Base-by-base conservation (phyloP, 2,113 vertebrate species). In the Struthio camelus region DNA sequence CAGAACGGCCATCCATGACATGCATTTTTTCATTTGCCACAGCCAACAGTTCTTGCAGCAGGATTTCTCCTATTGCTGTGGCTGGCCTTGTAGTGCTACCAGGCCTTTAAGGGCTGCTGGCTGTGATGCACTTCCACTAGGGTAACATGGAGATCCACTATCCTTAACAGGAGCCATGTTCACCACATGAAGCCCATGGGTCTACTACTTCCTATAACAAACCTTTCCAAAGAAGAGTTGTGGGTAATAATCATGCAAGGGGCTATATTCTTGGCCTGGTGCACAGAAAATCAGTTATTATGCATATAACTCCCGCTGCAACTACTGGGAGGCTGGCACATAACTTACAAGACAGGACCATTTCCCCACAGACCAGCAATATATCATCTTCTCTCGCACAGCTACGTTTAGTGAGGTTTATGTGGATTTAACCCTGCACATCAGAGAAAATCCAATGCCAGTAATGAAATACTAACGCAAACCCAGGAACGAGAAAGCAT, bases 61-160 rank as follows among this genome's bases (percentile, higher is more conserved):
- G 76, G 50, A 77, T 71, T 93, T 82, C 59, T 94, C 46, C 82
- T 89, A 61, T 65, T 86, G 81, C 61, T 89, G 38, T 75, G 73
- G 50, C 32, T 96, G 86, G 67, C 75, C 48, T 80, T 27, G 19
- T 50, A 70, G 86, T 73, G 20, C 67, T 65, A 1, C 50, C 25
- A 30, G 70, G 24, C 18, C 11, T 90, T 80, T 6, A 77, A 58
- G 30, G 54, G 30, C 54, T 58, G 54, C 28, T 17, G 30, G 38
- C 24, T 22, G 38, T 23, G 6, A 27, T 53, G 17, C 50, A 28
- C 28, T n/a, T 54, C 38, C 42, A 77, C 34, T 14, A 10, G 8
- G 18, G 19, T 10, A 56, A 64, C 7, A 50, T 28, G 0, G 11
- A 88, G 44, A 59, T 28, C 24, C 62, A 67, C n/a, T 71, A 42